phyloP scores from a whole-genome alignment of 2,797 vertebrate species.

The Bufotes viridis region DNA sequence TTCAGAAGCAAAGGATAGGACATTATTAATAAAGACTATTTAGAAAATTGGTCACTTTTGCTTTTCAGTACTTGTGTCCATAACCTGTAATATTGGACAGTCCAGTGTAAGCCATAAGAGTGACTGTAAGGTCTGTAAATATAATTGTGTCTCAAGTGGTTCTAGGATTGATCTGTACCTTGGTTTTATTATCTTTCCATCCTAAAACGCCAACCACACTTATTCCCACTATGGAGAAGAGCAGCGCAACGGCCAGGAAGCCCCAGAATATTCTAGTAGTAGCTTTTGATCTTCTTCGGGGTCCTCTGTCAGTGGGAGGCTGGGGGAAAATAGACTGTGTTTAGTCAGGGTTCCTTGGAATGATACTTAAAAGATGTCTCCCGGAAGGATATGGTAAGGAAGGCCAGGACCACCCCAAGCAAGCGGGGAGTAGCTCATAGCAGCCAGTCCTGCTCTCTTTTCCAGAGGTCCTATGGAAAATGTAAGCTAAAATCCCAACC shows the following conservation, averaged over 20 bases:
- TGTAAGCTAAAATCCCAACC: too few species aligned
- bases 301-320: conserved; percentile 66
- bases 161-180: conserved; percentile 67
- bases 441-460: too few species aligned
- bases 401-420: too few species aligned
- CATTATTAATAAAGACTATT: too few species aligned
- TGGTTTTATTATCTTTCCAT: conserved; percentile 64
- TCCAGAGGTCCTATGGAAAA: too few species aligned
- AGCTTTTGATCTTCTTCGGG: conserved; percentile 63
- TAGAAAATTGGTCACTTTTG: too few species aligned
- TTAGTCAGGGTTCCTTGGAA: neutral
- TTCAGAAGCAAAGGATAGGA: too few species aligned
- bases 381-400: too few species aligned
- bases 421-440: too few species aligned
- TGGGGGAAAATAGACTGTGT: neutral
- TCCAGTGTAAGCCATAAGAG: too few species aligned
- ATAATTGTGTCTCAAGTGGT: neutral
- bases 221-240: conserved; percentile 75
- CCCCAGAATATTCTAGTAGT: conserved; percentile 81
- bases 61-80: too few species aligned
- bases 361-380: neutral
- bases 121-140: neutral
- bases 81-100: neutral
- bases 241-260: conserved; percentile 72
- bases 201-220: conserved; percentile 71